Base-by-base conservation (phyloP, 2,797 vertebrate species). In the Carduelis carduelis region DNA sequence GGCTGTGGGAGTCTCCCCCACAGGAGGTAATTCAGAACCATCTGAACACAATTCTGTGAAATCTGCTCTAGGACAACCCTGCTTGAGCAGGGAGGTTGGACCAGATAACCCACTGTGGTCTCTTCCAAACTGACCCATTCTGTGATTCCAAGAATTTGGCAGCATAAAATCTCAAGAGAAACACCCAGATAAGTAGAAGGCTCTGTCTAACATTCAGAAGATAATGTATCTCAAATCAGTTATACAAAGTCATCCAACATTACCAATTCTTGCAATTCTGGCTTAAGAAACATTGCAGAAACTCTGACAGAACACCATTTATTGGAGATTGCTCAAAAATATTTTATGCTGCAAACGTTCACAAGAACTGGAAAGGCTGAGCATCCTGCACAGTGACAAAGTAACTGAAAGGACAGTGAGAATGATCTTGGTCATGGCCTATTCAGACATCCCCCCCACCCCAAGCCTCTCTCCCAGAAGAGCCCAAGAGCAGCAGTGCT, bases 221-320 rank as follows among this genome's bases (percentile, higher is more conserved):
- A 52, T 22, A 59, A 18, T 8, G 1, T 8, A 61, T 20, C 63
- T 59, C 50, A 49, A 44, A 87, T 34, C 12, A 79, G 26, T 77
- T 59, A 61, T 64, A 53, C 27, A 46, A 89, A 89, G 41, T 34
- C 61, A 70, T 27, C 37, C 47, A 46, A 53, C 15, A 28, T 19
- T 53, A 60, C 23, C 49, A 55, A 9, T n/a, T 39, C 65, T 41
- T 64, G 43, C 37, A 83, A 39, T 39, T 17, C 56, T 53, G n/a
- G 66, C 55, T 41, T 47, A 79, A 76, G 37, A 87, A 91, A 66
- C 37, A 34, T 0, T 23, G 39, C 43, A 80, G 44, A 64, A 75
- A 46, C 49, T 80, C 44, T 0, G 1, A 61, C 46, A 0, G 0
- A 86, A 24, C 47, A 78, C 13, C 8, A 4, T 28, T 78, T 20